Conservation (phyloP, 2,797 vertebrate species). For the Sebastes diaconus region DNA sequence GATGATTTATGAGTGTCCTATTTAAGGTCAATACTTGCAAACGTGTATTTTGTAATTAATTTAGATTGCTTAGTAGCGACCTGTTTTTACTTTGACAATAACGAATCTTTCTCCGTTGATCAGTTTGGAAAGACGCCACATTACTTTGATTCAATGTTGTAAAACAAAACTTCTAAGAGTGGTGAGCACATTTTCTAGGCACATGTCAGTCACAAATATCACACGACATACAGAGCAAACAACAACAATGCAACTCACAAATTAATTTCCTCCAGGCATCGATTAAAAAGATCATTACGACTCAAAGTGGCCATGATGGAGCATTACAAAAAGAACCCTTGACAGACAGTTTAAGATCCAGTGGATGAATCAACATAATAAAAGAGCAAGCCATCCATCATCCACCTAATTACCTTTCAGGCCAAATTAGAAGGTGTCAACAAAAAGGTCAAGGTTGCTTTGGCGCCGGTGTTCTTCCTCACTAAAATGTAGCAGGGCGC, state of each 20-base stretch:
- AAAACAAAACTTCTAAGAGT: background rate
- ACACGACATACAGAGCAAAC: background rate
- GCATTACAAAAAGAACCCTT: conserved; percentile 44
- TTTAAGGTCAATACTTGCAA: background rate
- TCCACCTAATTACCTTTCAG: conserved; percentile 69
- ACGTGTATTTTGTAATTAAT: background rate
- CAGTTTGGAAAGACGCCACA: background rate
- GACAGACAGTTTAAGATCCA: conserved; percentile 59
- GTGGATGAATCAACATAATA: conserved; percentile 69
- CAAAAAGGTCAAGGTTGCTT: conserved; percentile 66
- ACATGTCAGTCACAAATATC: background rate
- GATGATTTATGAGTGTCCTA: background rate
- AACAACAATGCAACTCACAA: background rate
- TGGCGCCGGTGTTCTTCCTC: conserved; percentile 12
- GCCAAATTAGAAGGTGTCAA: conserved; percentile 62
- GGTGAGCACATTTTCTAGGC: background rate
- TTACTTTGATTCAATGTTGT: background rate
- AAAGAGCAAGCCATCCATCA: conserved; percentile 71
- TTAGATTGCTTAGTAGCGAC: background rate
- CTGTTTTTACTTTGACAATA: background rate
- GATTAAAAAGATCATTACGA: conserved; percentile 44
- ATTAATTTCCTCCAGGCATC: conserved; percentile 35
- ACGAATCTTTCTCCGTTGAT: background rate
- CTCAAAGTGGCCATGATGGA: conserved; percentile 43
- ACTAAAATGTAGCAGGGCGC: conserved; percentile 6